Evolutionary conservation across 2,888 invertebrate species (phyloP).

Genomic region (Artemia sinica): DNA sequence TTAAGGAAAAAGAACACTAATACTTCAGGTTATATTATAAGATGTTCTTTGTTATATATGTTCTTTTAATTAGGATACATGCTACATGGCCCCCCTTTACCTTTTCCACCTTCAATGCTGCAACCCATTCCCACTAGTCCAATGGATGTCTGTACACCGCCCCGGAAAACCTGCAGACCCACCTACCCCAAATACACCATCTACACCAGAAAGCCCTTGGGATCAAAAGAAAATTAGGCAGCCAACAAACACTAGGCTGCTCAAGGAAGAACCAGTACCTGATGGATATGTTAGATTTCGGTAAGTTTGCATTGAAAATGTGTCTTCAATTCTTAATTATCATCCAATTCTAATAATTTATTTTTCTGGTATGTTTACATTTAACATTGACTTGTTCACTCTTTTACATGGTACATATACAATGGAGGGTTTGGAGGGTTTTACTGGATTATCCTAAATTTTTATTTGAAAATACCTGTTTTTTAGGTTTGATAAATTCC

Average conservation of each 20-base stretch:
- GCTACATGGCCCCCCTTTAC: constrained; percentile 26
- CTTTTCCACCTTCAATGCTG: constrained; percentile 28
- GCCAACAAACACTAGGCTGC: constrained; percentile 50
- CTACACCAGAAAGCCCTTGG: constrained; percentile 26
- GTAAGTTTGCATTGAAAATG: constrained; percentile 25
- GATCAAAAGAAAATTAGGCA: constrained; percentile 46
- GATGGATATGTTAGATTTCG: constrained; percentile 71
- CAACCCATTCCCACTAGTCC: constrained; percentile 26
- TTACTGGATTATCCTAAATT: too few species aligned
- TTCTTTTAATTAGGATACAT: constrained; percentile 13
- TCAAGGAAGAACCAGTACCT: constrained; percentile 76
- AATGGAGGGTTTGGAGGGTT: too few species aligned
- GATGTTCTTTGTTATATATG: too few species aligned
- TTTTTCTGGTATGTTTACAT: too few species aligned
- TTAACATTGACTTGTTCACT: too few species aligned
- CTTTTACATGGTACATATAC: too few species aligned
- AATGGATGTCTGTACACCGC: constrained; percentile 36
- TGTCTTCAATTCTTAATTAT: constrained; percentile 14
- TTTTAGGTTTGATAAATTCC: too few species aligned
- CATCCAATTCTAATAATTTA: background rate
- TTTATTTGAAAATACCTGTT: too few species aligned
- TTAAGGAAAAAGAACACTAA: too few species aligned
- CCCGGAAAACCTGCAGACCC: constrained; percentile 26
- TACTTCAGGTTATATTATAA: too few species aligned
- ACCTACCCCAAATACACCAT: background rate